phyloP scores from a whole-genome alignment of 64 coral and sea anemone species.

The Orbicella faveolata region DNA sequence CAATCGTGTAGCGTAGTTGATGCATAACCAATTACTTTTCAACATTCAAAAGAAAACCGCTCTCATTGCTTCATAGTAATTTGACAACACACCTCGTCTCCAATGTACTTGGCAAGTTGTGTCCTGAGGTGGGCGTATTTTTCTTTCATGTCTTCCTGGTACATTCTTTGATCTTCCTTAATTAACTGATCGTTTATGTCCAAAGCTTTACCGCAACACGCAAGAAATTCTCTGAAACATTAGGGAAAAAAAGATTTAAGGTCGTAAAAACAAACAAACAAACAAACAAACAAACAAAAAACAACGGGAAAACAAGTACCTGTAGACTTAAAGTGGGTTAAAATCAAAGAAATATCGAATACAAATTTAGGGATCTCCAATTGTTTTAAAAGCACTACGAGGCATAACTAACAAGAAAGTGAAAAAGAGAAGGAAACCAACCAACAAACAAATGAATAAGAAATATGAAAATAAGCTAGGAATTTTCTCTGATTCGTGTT shows the following conservation, averaged over 20 bases:
- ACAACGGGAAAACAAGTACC: not conserved
- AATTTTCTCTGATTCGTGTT: not conserved
- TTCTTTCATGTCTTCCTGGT: slow-evolving; percentile 94
- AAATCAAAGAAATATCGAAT: no score
- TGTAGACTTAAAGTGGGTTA: no score
- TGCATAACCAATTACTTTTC: no score
- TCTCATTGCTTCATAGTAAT: not conserved
- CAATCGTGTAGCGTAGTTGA: no score
- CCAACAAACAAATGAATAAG: not conserved
- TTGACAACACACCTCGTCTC: slow-evolving; percentile 57
- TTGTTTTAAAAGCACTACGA: no score
- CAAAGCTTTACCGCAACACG: slow-evolving; percentile 82
- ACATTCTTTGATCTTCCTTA: slow-evolving; percentile 92
- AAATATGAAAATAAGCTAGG: not conserved
- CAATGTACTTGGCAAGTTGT: slow-evolving; percentile 81
- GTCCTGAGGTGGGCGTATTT: slow-evolving; percentile 80
- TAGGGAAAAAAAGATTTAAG: not conserved
- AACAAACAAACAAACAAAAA: not conserved
- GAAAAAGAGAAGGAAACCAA: not conserved
- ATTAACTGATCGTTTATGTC: slow-evolving; percentile 93
- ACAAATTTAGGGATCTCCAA: no score
- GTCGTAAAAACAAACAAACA: not conserved
- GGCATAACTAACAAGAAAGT: no score
- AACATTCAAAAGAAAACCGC: no score
- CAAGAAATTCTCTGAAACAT: slow-evolving; percentile 83